Conservation (phyloP, 1,140 invertebrate genomes). For the Cydia pomonella region DNA sequence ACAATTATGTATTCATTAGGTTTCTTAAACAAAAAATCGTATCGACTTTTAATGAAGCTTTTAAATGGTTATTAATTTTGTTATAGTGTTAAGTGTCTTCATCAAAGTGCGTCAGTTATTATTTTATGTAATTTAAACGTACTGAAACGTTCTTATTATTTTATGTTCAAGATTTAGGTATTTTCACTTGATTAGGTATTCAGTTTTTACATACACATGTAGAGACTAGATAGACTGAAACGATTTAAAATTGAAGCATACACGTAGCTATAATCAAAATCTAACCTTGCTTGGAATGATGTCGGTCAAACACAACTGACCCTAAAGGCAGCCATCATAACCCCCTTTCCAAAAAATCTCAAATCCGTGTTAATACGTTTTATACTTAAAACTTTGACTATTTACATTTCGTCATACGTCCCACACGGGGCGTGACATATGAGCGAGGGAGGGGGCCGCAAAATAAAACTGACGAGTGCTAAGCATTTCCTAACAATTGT, state of each 20-base stretch:
- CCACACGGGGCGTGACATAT: constrained; percentile 62
- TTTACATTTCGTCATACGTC: constrained; percentile 58
- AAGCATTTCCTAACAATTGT: constrained; percentile 65
- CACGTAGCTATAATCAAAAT: neutral
- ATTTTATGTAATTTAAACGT: neutral
- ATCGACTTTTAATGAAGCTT: neutral
- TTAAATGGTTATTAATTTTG: neutral
- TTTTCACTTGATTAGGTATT: no score
- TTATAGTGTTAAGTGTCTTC: neutral
- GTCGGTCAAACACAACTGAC: constrained; percentile 29
- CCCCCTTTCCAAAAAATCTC: constrained; percentile 32
- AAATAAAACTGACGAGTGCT: constrained; percentile 69
- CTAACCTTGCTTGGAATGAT: constrained; percentile 1
- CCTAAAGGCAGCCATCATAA: constrained; percentile 30
- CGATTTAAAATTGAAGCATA: no score
- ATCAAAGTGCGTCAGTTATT: neutral
- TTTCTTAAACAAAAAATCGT: neutral
- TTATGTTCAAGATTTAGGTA: neutral
- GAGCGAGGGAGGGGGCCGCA: constrained; percentile 58
- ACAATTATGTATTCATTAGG: neutral
- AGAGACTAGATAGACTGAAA: no score
- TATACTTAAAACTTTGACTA: constrained; percentile 34
- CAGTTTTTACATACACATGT: no score
- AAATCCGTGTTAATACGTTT: constrained; percentile 32
- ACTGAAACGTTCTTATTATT: neutral